Base-by-base conservation (phyloP, 2,797 vertebrate species). In the Hydrocynus forskahlii region DNA sequence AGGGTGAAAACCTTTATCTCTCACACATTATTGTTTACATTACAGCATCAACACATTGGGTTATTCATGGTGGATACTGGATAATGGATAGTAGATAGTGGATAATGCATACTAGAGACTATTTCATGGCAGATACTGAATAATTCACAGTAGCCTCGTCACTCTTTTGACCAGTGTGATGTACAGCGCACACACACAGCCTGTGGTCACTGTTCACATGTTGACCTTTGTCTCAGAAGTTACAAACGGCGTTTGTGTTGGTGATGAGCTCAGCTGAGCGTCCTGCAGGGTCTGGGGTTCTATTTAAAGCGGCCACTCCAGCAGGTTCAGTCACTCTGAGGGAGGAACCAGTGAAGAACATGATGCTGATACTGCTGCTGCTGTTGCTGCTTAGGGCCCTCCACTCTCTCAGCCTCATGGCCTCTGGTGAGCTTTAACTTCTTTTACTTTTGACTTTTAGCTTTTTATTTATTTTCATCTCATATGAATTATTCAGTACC, bases 181-280 rank as follows among this genome's bases (percentile, higher is more conserved):
- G 40, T 43, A 8, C 40, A 43, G 40, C 4, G 8, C 21, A 21
- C 63, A 66, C 29, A 38, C 63, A 62, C 59, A 38, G 4, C 6
- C 43, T 70, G 21, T 19, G 38, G 38, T 38, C 35, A 17, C 29
- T 43, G 38, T 21, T 43, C 66, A 43, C 66, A 9, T 68, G 66
- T 40, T 3, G 16, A 9, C 7, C 40, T 68, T 68, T 68, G 66
- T 68, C 66, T 45, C 66, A n/a, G 19, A 1, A 12, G 38, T 45
- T 43, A 68, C 40, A 45, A n/a, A 68, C 12, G 17, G 16, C 40
- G 21, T n/a, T 69, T 69, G 43, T 69, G 67, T 10, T 48, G 45
- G n/a, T 17, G 67, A 48, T 69, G 43, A 21, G 40, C 67, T 69
- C 67, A 43, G 43, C 43, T 48, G 67, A 38, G n/a, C 17, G 64